phyloP scores from a whole-genome alignment of 2,888 invertebrate genomes.

The Phyto melanocephala region DNA sequence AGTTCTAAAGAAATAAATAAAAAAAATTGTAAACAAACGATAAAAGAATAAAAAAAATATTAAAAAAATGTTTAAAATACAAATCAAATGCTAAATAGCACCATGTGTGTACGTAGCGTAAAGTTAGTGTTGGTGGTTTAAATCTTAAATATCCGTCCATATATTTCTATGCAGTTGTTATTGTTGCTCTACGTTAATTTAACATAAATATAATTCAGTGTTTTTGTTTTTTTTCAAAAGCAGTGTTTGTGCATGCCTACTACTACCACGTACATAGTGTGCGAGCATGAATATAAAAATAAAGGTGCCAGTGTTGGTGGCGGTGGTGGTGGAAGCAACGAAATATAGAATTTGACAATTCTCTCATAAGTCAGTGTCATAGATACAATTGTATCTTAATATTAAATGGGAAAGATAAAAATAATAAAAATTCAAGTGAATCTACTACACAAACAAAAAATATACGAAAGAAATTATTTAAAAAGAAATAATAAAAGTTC shows the following conservation, averaged over 20 bases:
- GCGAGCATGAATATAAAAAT: background rate
- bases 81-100: constrained; percentile 50
- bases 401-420: constrained; percentile 25
- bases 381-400: constrained; percentile 61
- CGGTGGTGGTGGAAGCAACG: constrained; percentile 13
- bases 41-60: constrained; percentile 35
- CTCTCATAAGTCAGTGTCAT: constrained; percentile 61
- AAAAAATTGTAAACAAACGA: constrained; percentile 59
- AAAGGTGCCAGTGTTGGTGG: background rate
- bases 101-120: constrained; percentile 37
- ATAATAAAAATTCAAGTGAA: constrained; percentile 8
- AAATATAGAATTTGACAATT: constrained; percentile 47
- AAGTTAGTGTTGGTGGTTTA: constrained; percentile 12
- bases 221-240: background rate
- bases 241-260: constrained; percentile 2
- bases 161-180: constrained; percentile 14
- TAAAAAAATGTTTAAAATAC: constrained; percentile 45
- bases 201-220: background rate
- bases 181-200: constrained; percentile 21
- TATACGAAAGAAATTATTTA: background rate
- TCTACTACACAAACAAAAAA: background rate
- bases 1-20: constrained; percentile 27
- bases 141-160: constrained; percentile 1
- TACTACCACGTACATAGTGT: background rate
- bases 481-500: background rate